Evolutionary conservation across 2,113 vertebrate genomes (phyloP), one percentile per base, ranked within the genome.

Genomic region (Callaeas wilsoni): DNA sequence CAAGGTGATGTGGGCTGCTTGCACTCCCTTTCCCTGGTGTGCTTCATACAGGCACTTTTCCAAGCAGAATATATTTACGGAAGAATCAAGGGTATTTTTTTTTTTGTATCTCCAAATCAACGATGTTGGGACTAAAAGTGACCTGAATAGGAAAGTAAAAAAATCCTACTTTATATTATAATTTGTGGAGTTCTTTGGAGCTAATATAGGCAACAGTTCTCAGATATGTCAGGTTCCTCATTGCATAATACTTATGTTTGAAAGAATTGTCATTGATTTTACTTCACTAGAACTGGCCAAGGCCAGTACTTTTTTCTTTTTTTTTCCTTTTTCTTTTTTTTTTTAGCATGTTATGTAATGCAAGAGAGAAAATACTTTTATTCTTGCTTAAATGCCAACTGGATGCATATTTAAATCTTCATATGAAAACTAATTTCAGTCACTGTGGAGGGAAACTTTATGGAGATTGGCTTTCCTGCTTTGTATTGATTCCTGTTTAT

Each of bases 11-110:
- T 7, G 30, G 80, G 76, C 95, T 73, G 78, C 90, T 77, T 94
- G 92, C 62, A 42, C 89, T 86, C 60, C 59, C 11, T 41, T 94
- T 97, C 97, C 96, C 95, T 89, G 89, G 94, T 93, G 94, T 67
- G 91, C 65, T 94, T 94, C 94, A 87, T 93, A 53, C 68, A 84
- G 91, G 49, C 57, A 50, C 65, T 93, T 96, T 94, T 87, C 67
- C 89, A 97, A 93, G 93, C 70, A 73, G 70, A 94, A 93, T 97
- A 90, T 56, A 88, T 95, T 97, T 83, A 84, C 83, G 79, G 85
- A 93, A 76, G 67, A 94, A 83, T 67, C 69, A 78, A 88, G 76
- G 42, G 33, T 76, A 3, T 53, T 27, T 63, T 67, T 30, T 53
- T 57, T 62, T 67, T 63, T 77, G 46, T 35, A 35, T 39, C 67